Conservation (phyloP, 2,888 invertebrate genomes). For the Erebia ligea region DNA sequence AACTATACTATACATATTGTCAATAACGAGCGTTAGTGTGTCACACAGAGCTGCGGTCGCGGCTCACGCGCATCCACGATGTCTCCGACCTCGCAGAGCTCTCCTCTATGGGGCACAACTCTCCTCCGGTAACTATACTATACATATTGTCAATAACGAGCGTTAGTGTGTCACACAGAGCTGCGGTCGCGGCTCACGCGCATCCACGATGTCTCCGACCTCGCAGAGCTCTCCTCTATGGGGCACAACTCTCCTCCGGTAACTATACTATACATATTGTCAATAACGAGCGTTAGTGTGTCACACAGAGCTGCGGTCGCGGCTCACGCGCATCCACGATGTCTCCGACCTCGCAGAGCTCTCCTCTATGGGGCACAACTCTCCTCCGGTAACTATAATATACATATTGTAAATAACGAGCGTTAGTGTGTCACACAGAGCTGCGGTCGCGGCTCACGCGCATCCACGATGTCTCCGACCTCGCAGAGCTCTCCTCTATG, state of each 20-base stretch:
- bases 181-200: slow-evolving; percentile 84
- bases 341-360: slow-evolving; percentile 85
- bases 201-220: slow-evolving; percentile 85
- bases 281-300: slow-evolving; percentile 69
- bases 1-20: slow-evolving; percentile 47
- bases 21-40: slow-evolving; percentile 69
- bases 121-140: slow-evolving; percentile 69
- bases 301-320: slow-evolving; percentile 84
- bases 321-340: slow-evolving; percentile 85
- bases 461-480: no score
- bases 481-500: no score
- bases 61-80: slow-evolving; percentile 85
- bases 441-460: no score
- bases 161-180: slow-evolving; percentile 77
- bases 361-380: slow-evolving; percentile 80
- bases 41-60: slow-evolving; percentile 84
- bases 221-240: slow-evolving; percentile 83
- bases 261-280: slow-evolving; percentile 47
- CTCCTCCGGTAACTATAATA: slow-evolving; percentile 69
- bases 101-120: slow-evolving; percentile 80
- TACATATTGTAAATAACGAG: no score
- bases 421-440: no score
- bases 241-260: slow-evolving; percentile 80
- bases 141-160: slow-evolving; percentile 57
- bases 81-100: slow-evolving; percentile 85